A percentile compares a stretch with the other conserved stretches of the same genome.
These are phyloP conservation scores for Drosophila macrospina DNA, from an alignment of 2,888 invertebrate genomes.

Conservation along the genomic window DNA sequence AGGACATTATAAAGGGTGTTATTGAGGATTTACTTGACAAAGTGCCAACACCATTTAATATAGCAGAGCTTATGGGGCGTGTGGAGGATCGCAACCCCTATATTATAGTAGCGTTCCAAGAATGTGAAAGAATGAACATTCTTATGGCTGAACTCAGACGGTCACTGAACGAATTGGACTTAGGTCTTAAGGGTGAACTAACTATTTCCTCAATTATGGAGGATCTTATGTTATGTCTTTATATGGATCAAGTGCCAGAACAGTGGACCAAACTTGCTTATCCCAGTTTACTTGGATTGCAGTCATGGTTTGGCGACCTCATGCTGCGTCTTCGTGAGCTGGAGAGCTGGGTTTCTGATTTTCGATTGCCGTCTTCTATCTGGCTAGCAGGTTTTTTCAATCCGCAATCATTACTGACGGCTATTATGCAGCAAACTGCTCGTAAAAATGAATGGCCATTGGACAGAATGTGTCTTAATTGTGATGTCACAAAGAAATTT, in stretches of 20 bases:
- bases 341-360: slow-evolving; percentile 95
- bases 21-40: slow-evolving; percentile 95
- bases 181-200: slow-evolving; percentile 96
- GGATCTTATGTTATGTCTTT: slow-evolving; percentile 92
- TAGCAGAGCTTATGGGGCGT: slow-evolving; percentile 93
- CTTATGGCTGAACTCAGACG: slow-evolving; percentile 92
- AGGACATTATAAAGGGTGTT: slow-evolving; percentile 89
- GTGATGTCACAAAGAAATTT: slow-evolving; percentile 96
- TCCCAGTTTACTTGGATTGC: slow-evolving; percentile 93
- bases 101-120: slow-evolving; percentile 96
- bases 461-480: slow-evolving; percentile 97
- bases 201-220: slow-evolving; percentile 98
- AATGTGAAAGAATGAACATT: slow-evolving; percentile 97
- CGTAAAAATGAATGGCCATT: slow-evolving; percentile 98
- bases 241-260: slow-evolving; percentile 94
- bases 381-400: slow-evolving; percentile 99
- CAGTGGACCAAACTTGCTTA: slow-evolving; percentile 95
- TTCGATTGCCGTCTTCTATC: slow-evolving; percentile 93
- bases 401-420: slow-evolving; percentile 97
- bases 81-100: slow-evolving; percentile 96
- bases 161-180: slow-evolving; percentile 93
- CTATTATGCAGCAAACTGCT: slow-evolving; percentile 98
- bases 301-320: slow-evolving; percentile 95
- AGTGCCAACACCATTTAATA: slow-evolving; percentile 94
- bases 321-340: slow-evolving; percentile 91